Evolutionary conservation across 2,888 invertebrate species (phyloP).

Genomic region (Hartigia nigra): DNA sequence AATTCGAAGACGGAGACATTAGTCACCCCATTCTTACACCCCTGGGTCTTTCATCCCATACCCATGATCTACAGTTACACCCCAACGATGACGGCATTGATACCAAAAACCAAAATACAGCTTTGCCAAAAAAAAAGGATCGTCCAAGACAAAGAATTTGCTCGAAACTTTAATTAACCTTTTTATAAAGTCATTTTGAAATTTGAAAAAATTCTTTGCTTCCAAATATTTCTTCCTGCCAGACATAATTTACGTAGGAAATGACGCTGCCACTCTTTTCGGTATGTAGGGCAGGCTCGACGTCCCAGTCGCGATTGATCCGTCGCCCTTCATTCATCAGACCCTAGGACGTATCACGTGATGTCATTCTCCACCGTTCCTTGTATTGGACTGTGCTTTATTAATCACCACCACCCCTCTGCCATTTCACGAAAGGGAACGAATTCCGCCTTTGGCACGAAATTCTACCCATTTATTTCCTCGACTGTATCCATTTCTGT

Average conservation of each 20-base stretch:
- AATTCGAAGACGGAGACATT: background rate
- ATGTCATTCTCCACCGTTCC: background rate
- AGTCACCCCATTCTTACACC: background rate
- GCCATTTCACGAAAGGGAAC: background rate
- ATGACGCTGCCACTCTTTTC: background rate
- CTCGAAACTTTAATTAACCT: background rate
- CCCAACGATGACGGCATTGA: background rate
- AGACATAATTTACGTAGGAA: background rate
- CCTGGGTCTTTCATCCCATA: background rate
- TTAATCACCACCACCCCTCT: background rate
- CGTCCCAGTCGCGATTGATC: background rate
- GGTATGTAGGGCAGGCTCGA: background rate
- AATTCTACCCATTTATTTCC: background rate
- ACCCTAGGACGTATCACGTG: background rate
- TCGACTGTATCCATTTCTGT: background rate
- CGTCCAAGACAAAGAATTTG: background rate
- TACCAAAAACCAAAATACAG: background rate
- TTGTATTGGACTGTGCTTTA: background rate
- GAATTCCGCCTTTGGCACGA: too few species aligned
- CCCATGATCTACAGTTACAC: background rate
- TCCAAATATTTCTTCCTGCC: too few species aligned
- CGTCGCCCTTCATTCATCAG: background rate
- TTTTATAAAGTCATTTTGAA: background rate
- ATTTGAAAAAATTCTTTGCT: background rate
- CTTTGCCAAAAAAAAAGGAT: background rate